Evolutionary conservation across 2,113 vertebrate species (phyloP).

Genomic region (Sinosuthora webbiana): DNA sequence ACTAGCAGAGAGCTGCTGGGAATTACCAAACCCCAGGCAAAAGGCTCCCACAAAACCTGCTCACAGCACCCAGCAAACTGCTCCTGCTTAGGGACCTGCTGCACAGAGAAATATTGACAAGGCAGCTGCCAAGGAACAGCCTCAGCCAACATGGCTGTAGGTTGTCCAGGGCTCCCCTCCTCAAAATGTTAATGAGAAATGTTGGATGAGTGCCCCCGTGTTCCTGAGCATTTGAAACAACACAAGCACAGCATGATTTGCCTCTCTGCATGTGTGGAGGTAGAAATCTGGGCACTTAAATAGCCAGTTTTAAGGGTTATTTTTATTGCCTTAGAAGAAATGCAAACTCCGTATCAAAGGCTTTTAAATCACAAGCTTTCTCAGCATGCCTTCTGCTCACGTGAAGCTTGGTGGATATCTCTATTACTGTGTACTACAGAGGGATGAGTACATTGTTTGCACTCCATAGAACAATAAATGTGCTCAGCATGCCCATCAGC

Average conservation of each 20-base stretch:
- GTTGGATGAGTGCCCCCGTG: background rate
- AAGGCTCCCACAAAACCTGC: background rate
- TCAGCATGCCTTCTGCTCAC: background rate
- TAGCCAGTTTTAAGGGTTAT: background rate
- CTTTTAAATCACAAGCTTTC: background rate
- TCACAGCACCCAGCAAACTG: background rate
- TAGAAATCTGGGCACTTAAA: background rate
- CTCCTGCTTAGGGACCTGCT: background rate
- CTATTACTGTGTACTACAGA: background rate
- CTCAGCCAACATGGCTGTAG: background rate
- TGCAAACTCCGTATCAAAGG: background rate
- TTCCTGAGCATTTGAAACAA: background rate
- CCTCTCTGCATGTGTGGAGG: background rate
- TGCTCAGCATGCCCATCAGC: conserved; percentile 20
- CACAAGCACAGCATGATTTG: background rate
- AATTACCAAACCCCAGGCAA: background rate
- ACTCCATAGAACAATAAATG: conserved; percentile 3
- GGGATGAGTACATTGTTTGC: background rate
- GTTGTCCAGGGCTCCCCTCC: background rate
- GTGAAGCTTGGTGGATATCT: background rate
- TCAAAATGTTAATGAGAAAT: background rate
- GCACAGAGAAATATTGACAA: background rate
- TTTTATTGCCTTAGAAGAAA: background rate
- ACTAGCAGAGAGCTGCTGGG: background rate
- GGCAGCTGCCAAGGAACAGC: background rate